Conservation (phyloP, 2,113 vertebrate genomes). For the Tringa solitaria region DNA sequence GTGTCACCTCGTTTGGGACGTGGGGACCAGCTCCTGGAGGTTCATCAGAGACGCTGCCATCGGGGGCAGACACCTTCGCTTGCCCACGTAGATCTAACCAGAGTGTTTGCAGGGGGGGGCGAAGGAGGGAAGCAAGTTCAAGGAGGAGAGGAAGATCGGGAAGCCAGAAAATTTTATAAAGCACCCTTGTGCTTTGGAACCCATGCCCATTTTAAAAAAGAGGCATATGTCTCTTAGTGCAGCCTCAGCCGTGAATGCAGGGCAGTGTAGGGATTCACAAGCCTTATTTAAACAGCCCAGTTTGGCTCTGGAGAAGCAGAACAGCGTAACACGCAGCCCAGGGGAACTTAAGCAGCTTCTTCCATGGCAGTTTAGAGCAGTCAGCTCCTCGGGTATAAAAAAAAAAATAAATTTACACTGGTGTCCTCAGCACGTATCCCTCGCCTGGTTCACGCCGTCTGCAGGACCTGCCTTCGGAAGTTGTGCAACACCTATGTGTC, state of each 20-base stretch:
- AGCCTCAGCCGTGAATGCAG: slow-evolving; percentile 44
- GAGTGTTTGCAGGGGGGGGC: not conserved
- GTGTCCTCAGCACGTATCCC: not conserved
- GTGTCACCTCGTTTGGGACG: not conserved
- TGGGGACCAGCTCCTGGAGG: accelerated
- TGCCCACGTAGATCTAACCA: not conserved
- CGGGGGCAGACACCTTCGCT: not conserved
- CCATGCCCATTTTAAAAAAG: slow-evolving; percentile 18
- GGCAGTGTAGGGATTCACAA: slow-evolving; percentile 41
- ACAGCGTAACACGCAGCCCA: not conserved
- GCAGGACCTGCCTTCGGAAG: not conserved
- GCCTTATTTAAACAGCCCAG: slow-evolving; percentile 24
- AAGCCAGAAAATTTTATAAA: slow-evolving; percentile 30
- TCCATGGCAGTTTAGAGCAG: not conserved
- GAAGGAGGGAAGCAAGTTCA: not conserved
- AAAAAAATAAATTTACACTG: not conserved
- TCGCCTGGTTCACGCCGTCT: not conserved
- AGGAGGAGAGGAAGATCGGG: slow-evolving; percentile 27
- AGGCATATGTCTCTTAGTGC: not conserved
- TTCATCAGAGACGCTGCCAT: not conserved
- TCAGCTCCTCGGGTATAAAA: not conserved
- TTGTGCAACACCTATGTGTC: not conserved
- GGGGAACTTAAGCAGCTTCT: not conserved
- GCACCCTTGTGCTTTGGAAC: slow-evolving; percentile 19
- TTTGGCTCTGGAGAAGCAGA: not conserved